Base-by-base conservation (phyloP, 2,113 vertebrate species). In the Colossoma macropomum region DNA sequence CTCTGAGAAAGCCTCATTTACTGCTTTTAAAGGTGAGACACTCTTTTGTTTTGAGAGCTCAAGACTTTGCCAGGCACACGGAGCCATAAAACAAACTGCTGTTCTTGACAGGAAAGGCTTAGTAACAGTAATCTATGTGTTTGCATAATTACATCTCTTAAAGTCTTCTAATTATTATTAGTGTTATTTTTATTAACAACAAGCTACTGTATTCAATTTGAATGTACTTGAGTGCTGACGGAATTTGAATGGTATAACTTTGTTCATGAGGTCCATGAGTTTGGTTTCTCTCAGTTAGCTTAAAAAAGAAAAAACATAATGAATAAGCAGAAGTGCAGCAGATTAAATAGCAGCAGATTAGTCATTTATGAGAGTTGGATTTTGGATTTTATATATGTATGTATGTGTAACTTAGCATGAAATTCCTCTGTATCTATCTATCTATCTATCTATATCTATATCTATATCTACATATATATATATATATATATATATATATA, bases 21-120 rank as follows among this genome's bases (percentile, higher is more conserved):
- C 80, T 76, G 48, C 73, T 79, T 81, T 79, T 85, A 84, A 77
- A 81, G 74, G 84, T 85, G 87, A 89, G 69, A 12, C 25, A 13
- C 68, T 79, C 48, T 72, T 82, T 60, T 80, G 71, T 82, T 80
- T 81, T 84, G 65, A 78, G 38, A 82, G n/a, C 9, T 86, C 71
- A 23, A 71, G 21, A 60, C 76, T 21, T 82, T 81, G 28, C 60
- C 10, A 21, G 89, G 88, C 89, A 88, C 75, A 84, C 85, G 85
- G 74, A n/a, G 54, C 62, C 75, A 79, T 77, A 66, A 87, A 75
- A 80, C 85, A 82, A 32, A 80, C 80, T 68, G 34, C 73, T 52
- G 75, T 28, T 88, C 59, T 87, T 77, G 82, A 86, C 79, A 86
- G 82, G 70, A 80, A 54, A 38, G 75, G 59, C 69, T 72, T 74